Evolutionary conservation across 2,888 invertebrate genomes (phyloP).

Genomic region (Epinotia nisella): DNA sequence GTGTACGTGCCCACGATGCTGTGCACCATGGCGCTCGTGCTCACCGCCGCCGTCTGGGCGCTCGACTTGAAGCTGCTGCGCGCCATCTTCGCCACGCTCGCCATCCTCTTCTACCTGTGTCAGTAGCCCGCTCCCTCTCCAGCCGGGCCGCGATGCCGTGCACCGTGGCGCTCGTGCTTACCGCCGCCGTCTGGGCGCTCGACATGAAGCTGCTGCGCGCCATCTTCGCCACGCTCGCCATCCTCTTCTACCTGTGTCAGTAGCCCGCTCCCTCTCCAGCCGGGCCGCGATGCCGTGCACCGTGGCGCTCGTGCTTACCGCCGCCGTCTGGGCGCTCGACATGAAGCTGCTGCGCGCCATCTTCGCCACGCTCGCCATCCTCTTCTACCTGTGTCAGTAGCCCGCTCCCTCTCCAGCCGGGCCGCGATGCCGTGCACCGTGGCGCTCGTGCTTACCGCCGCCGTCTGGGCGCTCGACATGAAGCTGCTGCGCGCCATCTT

Average conservation of each 20-base stretch:
- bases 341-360: not conserved
- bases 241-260: conserved; percentile 18
- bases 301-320: not conserved
- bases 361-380: not conserved
- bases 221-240: not conserved
- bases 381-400: conserved; percentile 17
- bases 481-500: not conserved
- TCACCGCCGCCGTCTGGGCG: conserved; percentile 1
- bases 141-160: not conserved
- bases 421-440: not conserved
- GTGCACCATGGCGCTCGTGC: conserved; percentile 2
- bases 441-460: not conserved
- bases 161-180: not conserved
- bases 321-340: not conserved
- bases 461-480: not conserved
- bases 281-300: not conserved
- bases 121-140: not conserved
- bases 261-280: not conserved
- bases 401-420: not conserved
- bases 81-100: not conserved
- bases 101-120: conserved; percentile 18
- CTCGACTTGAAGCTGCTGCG: conserved; percentile 12
- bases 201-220: not conserved
- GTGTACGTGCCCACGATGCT: conserved; percentile 29
- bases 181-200: not conserved